phyloP scores from a whole-genome alignment of 2,888 invertebrate genomes.

The Neuroscelio doddi region DNA sequence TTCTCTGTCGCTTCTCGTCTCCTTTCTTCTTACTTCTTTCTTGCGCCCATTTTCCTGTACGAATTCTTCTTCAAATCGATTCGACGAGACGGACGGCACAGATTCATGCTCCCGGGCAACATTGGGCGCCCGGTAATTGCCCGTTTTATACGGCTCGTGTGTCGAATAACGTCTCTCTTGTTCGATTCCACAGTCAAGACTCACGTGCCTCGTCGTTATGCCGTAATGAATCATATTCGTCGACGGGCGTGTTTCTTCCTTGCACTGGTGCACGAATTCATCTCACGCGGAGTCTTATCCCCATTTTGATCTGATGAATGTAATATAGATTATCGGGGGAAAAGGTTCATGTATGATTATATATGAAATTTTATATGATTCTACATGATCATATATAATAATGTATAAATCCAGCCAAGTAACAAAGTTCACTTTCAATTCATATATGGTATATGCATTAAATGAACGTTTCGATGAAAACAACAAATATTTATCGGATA shows the following conservation, averaged over 20 bases:
- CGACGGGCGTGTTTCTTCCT: slow-evolving; percentile 15
- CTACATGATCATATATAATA: too few species aligned
- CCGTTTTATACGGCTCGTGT: slow-evolving; percentile 39
- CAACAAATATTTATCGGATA: too few species aligned
- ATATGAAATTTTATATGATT: too few species aligned
- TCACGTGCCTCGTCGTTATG: slow-evolving; percentile 8
- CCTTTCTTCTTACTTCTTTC: background rate
- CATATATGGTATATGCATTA: too few species aligned
- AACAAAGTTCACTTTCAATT: too few species aligned
- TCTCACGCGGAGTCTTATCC: slow-evolving; percentile 32
- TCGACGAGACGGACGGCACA: slow-evolving; percentile 17
- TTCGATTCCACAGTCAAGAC: slow-evolving; percentile 28
- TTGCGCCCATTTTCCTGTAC: slow-evolving; percentile 35
- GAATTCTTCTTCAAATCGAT: slow-evolving; percentile 60
- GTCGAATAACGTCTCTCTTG: slow-evolving; percentile 44
- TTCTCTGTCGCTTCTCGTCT: slow-evolving; percentile 8
- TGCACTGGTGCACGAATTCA: slow-evolving; percentile 19
- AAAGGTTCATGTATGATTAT: too few species aligned
- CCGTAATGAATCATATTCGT: slow-evolving; percentile 14
- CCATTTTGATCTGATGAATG: too few species aligned
- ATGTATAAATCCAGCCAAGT: too few species aligned
- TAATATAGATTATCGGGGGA: too few species aligned
- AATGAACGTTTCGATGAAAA: too few species aligned
- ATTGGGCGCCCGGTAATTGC: slow-evolving; percentile 38
- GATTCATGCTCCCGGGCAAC: slow-evolving; percentile 14